Base-by-base conservation (phyloP, 1,140 invertebrate genomes). In the Rhopalosiphum maidis region DNA sequence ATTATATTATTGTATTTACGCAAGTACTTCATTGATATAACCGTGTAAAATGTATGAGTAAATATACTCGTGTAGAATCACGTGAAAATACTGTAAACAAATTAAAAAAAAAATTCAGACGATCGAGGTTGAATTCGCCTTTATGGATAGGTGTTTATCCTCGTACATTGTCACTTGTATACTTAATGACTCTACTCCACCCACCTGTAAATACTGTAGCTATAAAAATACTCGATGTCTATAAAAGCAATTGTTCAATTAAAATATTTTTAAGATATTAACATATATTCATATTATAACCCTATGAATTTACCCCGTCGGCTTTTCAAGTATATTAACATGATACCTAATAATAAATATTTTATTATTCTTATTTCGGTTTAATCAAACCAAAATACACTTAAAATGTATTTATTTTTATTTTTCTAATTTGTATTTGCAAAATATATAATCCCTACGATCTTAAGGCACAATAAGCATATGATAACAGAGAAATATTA, bases 21-120 rank as follows among this genome's bases (percentile, higher is more conserved):
- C 60, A 68, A 68, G 60, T n/a, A 68, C 60, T 68, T 68, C 60
- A 68, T 68, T 68, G 60, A 68, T 68, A n/a, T 68, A 68, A 68
- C 30, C 15, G 15, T 18, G 60, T 68, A 68, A 68, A 68, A 68
- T n/a, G 6, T 68, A 68, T 68, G 15, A 68, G 60, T n/a, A 68
- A 68, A 68, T 68, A 68, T 68, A 68, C 15, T 68, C 30, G 30
- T n/a, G 15, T 4, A 18, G 60, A 51, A 51, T 68, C 60, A 68
- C 60, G 60, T 68, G 60, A 68, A 68, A 18, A 68, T n/a, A n/a
- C 30, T 68, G 11, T 68, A n/a, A 68, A 68, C 15, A n/a, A n/a
- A 68, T 68, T n/a, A 41, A 41, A 51, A 51, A 68, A 68, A 68
- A 68, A 68, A n/a, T 68, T 68, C 60, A 68, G 15, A n/a, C 30